Conservation (phyloP, 2,888 invertebrate genomes). For the Caenorhabditis afra region DNA sequence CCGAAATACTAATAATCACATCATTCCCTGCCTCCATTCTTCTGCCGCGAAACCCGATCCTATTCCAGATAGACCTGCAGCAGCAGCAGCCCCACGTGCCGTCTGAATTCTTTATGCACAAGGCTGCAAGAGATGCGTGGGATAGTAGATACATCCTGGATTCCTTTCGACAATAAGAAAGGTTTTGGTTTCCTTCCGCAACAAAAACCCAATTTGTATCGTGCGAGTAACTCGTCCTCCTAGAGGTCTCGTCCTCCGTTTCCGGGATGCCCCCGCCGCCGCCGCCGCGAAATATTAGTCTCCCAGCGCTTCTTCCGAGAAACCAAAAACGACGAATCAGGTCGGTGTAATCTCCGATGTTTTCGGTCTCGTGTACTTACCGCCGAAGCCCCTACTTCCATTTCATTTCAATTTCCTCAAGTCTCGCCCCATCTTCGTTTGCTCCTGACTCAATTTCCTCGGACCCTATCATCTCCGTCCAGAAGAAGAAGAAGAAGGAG, state of each 20-base stretch:
- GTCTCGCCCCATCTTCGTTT: slow-evolving; percentile 7
- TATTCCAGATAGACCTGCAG: slow-evolving; percentile 13
- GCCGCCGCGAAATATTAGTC: background rate
- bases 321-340: no score
- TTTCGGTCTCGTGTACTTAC: slow-evolving; percentile 1
- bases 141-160: slow-evolving; percentile 37
- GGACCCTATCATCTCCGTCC: slow-evolving; percentile 1
- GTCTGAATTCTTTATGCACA: slow-evolving; percentile 32
- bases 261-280: background rate
- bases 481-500: no score
- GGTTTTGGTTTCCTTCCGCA: slow-evolving; percentile 2
- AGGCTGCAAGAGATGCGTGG: slow-evolving; percentile 26
- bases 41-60: slow-evolving; percentile 29
- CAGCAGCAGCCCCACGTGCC: slow-evolving; percentile 19
- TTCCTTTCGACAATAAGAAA: slow-evolving; percentile 28
- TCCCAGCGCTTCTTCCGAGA: background rate
- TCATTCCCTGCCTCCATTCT: slow-evolving; percentile 23
- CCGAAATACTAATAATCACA: slow-evolving; percentile 34
- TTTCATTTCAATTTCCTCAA: slow-evolving; percentile 31
- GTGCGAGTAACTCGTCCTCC: slow-evolving; percentile 23
- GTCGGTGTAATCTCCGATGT: slow-evolving; percentile 17
- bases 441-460: slow-evolving; percentile 44
- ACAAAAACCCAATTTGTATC: slow-evolving; percentile 50
- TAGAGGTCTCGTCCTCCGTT: background rate
- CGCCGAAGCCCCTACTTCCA: slow-evolving; percentile 8